Percentiles rank a stretch among this genome's conserved stretches.
Evolutionary conservation across 2,888 invertebrate species (phyloP).

Genomic region (Drosophila histrio): DNA sequence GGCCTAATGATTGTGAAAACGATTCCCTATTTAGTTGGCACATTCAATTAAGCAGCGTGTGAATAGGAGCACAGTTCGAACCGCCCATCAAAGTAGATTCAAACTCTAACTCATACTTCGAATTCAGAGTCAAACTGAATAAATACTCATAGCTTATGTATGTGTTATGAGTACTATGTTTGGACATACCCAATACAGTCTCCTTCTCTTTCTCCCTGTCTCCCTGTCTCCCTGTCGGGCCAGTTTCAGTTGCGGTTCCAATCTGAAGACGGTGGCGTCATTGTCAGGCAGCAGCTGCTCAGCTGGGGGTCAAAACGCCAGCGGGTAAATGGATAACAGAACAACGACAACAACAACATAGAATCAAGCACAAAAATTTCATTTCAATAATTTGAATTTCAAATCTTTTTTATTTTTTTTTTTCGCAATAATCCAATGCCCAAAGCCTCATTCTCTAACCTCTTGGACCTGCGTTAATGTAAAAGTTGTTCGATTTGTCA

Average conservation of each 20-base stretch:
- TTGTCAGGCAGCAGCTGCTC: conserved; percentile 27
- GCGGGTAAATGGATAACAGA: conserved; percentile 25
- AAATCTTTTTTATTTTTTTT: conserved; percentile 28
- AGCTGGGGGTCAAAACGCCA: conserved; percentile 40
- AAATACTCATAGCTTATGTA: not conserved
- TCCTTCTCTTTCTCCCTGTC: not conserved
- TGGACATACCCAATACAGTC: not conserved
- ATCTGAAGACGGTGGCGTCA: conserved; percentile 56
- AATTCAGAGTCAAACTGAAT: not conserved
- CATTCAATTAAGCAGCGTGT: conserved; percentile 74
- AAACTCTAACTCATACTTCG: not conserved
- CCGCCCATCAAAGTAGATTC: conserved; percentile 37
- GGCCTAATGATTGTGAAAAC: conserved; percentile 67
- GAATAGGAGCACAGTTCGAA: conserved; percentile 56
- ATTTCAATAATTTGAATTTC: conserved; percentile 55
- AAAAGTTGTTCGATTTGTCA: conserved; percentile 64
- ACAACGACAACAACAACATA: conserved; percentile 7
- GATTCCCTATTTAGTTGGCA: conserved; percentile 38
- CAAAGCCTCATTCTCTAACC: not conserved
- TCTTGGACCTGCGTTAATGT: conserved; percentile 26
- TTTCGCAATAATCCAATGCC: conserved; percentile 14
- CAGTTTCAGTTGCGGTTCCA: conserved; percentile 10
- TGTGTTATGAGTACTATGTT: not conserved
- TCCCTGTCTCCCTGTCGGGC: not conserved
- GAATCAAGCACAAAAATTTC: conserved; percentile 34